A percentile compares a stretch with the other conserved stretches of the same genome.
Evolutionary conservation across 2,888 invertebrate species (phyloP).

Genomic region (Hesperia comma): DNA sequence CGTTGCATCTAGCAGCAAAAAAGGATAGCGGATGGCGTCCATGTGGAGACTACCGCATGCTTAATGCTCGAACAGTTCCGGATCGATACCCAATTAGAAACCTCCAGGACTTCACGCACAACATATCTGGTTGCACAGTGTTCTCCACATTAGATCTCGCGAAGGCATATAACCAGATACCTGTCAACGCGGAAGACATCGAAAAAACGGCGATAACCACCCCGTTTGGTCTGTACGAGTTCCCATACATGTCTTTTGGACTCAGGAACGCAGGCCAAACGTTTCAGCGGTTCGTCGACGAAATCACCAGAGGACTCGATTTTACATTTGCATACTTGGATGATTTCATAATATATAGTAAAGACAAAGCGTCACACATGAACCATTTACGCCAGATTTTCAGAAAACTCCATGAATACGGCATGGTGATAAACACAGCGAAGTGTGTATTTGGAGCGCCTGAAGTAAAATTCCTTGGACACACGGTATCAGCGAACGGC

Average conservation of each 20-base stretch:
- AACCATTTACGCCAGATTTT: background rate
- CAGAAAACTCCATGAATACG: background rate
- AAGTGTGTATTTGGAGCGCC: slow-evolving; percentile 17
- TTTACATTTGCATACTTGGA: background rate
- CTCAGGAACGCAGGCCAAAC: slow-evolving; percentile 8
- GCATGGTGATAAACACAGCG: background rate
- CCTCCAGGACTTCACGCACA: background rate
- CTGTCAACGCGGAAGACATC: background rate
- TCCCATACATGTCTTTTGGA: background rate
- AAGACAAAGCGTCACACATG: background rate
- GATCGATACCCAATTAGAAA: background rate
- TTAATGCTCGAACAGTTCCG: too few species aligned
- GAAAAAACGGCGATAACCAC: background rate
- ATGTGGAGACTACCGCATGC: too few species aligned
- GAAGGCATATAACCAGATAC: background rate
- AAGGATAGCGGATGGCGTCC: background rate
- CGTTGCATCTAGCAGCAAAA: background rate
- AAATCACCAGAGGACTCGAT: background rate
- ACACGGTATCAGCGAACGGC: slow-evolving; percentile 13
- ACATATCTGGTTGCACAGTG: background rate
- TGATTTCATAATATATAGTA: background rate
- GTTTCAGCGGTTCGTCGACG: background rate
- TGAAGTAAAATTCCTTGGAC: slow-evolving; percentile 18
- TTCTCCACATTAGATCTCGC: background rate
- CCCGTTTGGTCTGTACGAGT: background rate